A percentile compares a stretch with the other conserved stretches of the same genome.
Evolutionary conservation across 2,888 invertebrate species (phyloP).

Genomic region (Mylabris sibirica): DNA sequence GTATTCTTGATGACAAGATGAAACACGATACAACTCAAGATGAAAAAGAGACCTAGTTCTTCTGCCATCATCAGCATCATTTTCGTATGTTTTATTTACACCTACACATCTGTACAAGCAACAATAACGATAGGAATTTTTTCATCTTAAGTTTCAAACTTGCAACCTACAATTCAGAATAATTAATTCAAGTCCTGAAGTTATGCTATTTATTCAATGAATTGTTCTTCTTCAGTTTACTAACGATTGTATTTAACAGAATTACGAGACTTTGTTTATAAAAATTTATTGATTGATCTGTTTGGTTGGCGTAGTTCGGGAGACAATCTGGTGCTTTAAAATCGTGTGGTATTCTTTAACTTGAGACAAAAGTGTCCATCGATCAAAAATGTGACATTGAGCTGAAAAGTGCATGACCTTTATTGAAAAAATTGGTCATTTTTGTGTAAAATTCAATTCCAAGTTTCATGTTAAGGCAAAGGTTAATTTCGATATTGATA

Average conservation of each 20-base stretch:
- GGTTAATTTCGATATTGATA: too few relatives aligned
- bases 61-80: not conserved
- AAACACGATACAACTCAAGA: conserved; percentile 23
- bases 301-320: too few relatives aligned
- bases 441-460: too few relatives aligned
- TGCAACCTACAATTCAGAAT: not conserved
- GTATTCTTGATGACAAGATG: conserved; percentile 32
- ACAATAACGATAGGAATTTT: not conserved
- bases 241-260: not conserved
- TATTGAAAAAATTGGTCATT: too few relatives aligned
- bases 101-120: not conserved
- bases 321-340: too few relatives aligned
- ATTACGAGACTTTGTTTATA: too few relatives aligned
- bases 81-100: not conserved
- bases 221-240: not conserved
- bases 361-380: too few relatives aligned
- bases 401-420: too few relatives aligned
- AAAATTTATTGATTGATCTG: too few relatives aligned
- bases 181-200: not conserved
- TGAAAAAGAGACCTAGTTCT: not conserved
- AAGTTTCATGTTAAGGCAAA: too few relatives aligned
- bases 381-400: too few relatives aligned
- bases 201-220: not conserved
- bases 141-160: not conserved
- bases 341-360: too few relatives aligned